These are phyloP conservation scores for Spatula versicolor DNA, from an alignment of 2,797 vertebrate genomes.

Conservation along the genomic window DNA sequence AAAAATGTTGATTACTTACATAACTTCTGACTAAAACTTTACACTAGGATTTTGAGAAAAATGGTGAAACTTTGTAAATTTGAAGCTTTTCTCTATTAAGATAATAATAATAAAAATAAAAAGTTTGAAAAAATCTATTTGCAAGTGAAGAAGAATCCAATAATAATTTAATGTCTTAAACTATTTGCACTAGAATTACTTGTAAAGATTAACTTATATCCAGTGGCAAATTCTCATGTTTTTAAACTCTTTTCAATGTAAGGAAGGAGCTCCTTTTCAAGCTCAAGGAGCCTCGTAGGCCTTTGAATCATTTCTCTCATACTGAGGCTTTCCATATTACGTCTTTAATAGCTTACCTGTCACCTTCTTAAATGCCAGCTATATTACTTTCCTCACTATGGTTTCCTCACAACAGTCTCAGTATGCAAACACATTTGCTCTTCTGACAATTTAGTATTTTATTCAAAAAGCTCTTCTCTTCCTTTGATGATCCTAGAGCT, in stretches of 20 bases:
- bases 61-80: background rate
- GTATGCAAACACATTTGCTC: background rate
- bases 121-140: background rate
- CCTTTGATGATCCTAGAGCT: background rate
- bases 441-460: background rate
- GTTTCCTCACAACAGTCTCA: background rate
- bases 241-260: background rate
- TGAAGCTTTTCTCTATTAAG: background rate
- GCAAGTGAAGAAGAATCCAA: background rate
- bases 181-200: background rate
- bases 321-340: background rate
- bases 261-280: background rate
- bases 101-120: too few species aligned
- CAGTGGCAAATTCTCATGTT: background rate
- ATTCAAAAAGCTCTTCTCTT: background rate
- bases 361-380: background rate
- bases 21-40: background rate
- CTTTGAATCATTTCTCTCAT: background rate
- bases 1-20: background rate
- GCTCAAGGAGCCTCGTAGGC: background rate
- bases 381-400: background rate
- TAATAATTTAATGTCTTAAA: background rate
- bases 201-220: background rate
- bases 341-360: background rate
- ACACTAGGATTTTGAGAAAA: background rate